phyloP scores from a whole-genome alignment of 2,888 invertebrate genomes.

The Rugalucina vietnamica region DNA sequence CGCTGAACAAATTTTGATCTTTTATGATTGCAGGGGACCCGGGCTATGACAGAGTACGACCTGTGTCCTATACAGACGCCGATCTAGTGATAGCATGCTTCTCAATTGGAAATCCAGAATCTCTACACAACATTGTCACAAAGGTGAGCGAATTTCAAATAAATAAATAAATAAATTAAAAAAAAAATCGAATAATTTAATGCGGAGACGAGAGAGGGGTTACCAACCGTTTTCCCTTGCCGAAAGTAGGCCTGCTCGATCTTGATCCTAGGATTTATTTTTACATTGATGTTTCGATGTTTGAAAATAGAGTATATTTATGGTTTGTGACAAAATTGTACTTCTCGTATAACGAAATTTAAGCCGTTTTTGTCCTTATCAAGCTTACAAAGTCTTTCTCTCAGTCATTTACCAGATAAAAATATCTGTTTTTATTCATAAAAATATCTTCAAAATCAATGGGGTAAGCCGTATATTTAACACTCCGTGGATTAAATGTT shows the following conservation, averaged over 20 bases:
- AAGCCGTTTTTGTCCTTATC: neutral
- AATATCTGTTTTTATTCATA: neutral
- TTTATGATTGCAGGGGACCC: conserved; percentile 72
- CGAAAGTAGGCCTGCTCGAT: no score
- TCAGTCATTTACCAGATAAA: neutral
- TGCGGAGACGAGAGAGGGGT: no score
- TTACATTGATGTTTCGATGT: no score
- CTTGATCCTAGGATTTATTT: no score
- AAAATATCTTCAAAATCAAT: neutral
- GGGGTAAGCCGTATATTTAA: neutral
- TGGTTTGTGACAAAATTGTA: no score
- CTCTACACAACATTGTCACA: conserved; percentile 75
- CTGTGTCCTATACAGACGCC: conserved; percentile 77
- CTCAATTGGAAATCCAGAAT: conserved; percentile 76
- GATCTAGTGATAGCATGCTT: conserved; percentile 79
- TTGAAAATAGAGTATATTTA: no score
- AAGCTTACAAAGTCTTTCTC: neutral
- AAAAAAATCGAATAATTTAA: neutral
- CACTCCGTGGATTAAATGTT: neutral
- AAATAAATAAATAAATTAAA: neutral
- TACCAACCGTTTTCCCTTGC: no score
- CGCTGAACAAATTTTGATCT: no score
- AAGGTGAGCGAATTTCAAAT: conserved; percentile 64
- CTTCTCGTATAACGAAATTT: neutral
- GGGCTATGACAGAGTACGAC: conserved; percentile 78